Base-by-base conservation (phyloP, 2,113 vertebrate species). In the Chamaea fasciata region DNA sequence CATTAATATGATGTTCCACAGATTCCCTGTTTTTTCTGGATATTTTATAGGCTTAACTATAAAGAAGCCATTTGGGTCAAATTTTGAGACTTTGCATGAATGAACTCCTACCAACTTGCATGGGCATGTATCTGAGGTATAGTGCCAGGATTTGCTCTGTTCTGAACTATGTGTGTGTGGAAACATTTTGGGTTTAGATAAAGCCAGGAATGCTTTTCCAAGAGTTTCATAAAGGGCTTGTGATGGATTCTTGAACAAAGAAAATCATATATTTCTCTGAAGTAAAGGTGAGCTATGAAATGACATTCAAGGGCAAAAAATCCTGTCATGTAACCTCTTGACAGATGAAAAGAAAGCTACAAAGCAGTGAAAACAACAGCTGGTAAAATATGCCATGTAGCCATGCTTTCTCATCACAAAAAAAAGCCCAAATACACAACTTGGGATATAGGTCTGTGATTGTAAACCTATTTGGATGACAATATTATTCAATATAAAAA, bases 271-370 rank as follows among this genome's bases (percentile, higher is more conserved):
- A 91, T 96, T 96, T 83, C 57, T 79, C 88, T 87, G 74, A 94
- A 91, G 71, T 91, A 96, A 97, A 94, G 53, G 59, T 91, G 83
- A 98, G 77, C 76, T 89, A 87, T 49, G 30, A 97, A 96, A 96
- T 93, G 89, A 93, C 64, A 96, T 94, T 92, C 82, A 91, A 82
- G 79, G 80, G 49, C 31, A 5, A 75, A 95, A 91, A 97, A 95
- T 79, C 80, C 92, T 96, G 91, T 97, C 93, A 85, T 91, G 75
- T 97, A 96, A 97, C 89, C 70, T 87, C 63, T 85, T 97, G 89
- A 95, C 90, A 95, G 85, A 97, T 92, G 83, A 95, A 95, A 97
- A 96, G 90, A 89, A 87, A 98, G 97, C 95, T 73, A 94, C 79
- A 94, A 94, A 96, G 91, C 73, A 92, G 67, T 49, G 85, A 87